Evolutionary conservation across 1,140 invertebrate genomes (phyloP), one percentile per base, ranked within the genome.

Genomic region (Drosophila gunungcola): DNA sequence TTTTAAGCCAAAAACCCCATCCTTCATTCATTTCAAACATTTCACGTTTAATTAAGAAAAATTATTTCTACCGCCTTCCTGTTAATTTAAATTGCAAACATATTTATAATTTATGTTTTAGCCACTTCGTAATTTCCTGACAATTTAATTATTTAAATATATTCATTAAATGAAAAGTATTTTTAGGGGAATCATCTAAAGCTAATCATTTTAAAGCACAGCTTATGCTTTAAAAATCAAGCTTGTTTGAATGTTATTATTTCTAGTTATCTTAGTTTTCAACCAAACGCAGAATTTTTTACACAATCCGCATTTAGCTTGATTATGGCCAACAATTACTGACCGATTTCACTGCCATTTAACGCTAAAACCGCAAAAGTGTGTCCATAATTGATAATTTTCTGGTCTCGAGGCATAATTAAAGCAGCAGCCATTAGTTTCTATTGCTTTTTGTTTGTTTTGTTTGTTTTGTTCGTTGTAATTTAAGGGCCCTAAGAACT

Each of bases 381-480:
- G 51, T 53, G 67, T 38, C 64, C 67, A 56, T 70, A 70, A 70
- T 70, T 69, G 67, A 70, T 70, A 55, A 55, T 51, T 70, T 56
- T 64, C 61, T 70, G 53, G 67, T 51, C 61, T 10, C 12, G 42
- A 25, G 55, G 49, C 63, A 45, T 53, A 68, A 45, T 69, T 69
- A 54, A 45, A 68, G 48, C 41, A 13, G 27, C 45, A 21, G n/a
- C 65, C 60, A 67, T 45, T 62, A 45, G 38, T 27, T 25, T 25
- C 12, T 16, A 25, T 11, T 27, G 60, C 38, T 63, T 32, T 67
- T 42, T 64, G 58, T 64, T 64, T 41, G 36, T 32, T 67, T 42
- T 64, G 58, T 64, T 64, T 41, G 36, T 38, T 67, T 43, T 51
- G 55, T 11, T 29, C 25, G 27, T 29, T n/a, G 27, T 46, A 58